phyloP scores from a whole-genome alignment of 2,797 vertebrate species.

The Cuculus canorus region DNA sequence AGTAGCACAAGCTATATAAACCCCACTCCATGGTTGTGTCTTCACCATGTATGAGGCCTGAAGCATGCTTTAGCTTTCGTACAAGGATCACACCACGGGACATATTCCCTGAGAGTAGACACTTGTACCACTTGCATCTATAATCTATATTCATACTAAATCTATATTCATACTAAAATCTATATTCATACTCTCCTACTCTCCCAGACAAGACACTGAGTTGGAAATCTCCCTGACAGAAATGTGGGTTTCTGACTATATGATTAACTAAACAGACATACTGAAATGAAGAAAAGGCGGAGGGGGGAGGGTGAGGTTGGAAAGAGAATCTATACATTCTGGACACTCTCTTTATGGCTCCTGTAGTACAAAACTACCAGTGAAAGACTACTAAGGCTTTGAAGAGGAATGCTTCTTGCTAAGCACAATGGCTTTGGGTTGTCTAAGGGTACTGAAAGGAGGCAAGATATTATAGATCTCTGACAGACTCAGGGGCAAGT shows the following conservation, averaged over 20 bases:
- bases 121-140: not conserved
- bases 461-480: not conserved
- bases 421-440: not conserved
- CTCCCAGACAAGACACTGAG: not conserved
- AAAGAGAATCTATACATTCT: not conserved
- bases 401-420: not conserved
- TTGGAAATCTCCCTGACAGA: not conserved
- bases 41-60: not conserved
- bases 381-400: not conserved
- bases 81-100: not conserved
- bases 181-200: not conserved
- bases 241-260: not conserved
- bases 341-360: not conserved
- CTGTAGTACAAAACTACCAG: not conserved
- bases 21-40: not conserved
- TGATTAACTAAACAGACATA: not conserved
- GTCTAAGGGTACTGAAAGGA: not conserved
- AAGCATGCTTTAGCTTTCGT: not conserved
- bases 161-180: not conserved
- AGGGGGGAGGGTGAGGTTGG: no score
- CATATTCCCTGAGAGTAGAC: not conserved
- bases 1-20: not conserved
- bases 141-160: not conserved
- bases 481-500: not conserved
- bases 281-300: not conserved